Evolutionary conservation across 2,113 vertebrate genomes (phyloP).

Genomic region (Prochilodus magdalenae): DNA sequence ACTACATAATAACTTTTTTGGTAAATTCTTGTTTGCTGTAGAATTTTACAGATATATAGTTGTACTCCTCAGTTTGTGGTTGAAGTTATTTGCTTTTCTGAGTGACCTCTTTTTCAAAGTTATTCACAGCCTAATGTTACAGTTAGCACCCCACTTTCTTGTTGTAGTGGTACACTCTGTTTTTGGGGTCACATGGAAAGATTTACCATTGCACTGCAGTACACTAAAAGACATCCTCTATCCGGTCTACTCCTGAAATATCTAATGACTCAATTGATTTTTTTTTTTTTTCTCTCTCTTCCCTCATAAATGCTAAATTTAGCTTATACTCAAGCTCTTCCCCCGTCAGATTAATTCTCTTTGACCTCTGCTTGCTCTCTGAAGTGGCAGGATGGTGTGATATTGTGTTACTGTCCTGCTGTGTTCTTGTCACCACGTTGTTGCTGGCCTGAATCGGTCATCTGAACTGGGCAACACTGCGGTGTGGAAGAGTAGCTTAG

Average conservation of each 20-base stretch:
- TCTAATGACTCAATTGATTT: neutral
- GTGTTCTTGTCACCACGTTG: slow-evolving; percentile 27
- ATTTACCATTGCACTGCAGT: neutral
- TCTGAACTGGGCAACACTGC: neutral
- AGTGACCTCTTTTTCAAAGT: no score
- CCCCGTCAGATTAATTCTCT: neutral
- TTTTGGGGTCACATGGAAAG: no score
- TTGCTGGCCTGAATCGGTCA: neutral
- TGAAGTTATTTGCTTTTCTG: no score
- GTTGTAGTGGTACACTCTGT: no score
- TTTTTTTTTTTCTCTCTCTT: no score
- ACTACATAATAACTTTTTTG: no score
- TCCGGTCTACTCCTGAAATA: neutral
- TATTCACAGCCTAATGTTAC: no score
- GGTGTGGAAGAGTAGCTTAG: neutral
- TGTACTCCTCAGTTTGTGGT: no score
- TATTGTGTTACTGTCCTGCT: slow-evolving; percentile 38
- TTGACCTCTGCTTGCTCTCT: slow-evolving; percentile 30
- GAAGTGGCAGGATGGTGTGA: neutral
- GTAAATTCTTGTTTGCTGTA: no score
- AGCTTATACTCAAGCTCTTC: neutral
- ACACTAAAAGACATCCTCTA: neutral
- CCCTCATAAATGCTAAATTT: slow-evolving; percentile 12
- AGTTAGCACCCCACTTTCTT: no score
- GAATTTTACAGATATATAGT: no score